Conservation (phyloP, 2,888 invertebrate species). For the Horisme vitalbata region DNA sequence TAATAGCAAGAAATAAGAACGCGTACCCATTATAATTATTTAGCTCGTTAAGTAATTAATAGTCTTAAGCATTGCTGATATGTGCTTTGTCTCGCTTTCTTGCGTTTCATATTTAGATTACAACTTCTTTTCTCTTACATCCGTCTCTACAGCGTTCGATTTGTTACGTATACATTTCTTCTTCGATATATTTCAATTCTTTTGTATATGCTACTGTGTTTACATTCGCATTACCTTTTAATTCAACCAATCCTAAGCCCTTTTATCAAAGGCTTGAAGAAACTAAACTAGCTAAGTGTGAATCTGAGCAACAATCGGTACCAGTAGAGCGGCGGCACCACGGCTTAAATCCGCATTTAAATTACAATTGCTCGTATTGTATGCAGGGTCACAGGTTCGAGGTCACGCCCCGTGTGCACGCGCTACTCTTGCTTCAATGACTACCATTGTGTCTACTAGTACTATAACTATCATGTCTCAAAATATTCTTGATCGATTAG, state of each 20-base stretch:
- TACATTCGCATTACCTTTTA: constrained; percentile 6
- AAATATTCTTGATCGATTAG: constrained; percentile 1
- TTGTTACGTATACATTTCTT: constrained; percentile 6
- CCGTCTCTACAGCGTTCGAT: background rate
- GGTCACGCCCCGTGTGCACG: constrained; percentile 60
- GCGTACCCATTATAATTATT: constrained; percentile 38
- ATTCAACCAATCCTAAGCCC: background rate
- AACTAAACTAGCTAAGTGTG: constrained; percentile 10
- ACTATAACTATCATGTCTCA: constrained; percentile 1
- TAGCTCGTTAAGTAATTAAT: constrained; percentile 48
- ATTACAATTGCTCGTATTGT: constrained; percentile 74
- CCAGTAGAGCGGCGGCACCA: constrained; percentile 55
- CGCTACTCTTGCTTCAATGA: constrained; percentile 49
- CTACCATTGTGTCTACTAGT: constrained; percentile 38
- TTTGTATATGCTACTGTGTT: background rate
- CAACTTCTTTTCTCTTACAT: constrained; percentile 24
- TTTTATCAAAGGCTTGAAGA: constrained; percentile 12
- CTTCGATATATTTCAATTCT: background rate
- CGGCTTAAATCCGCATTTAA: constrained; percentile 65
- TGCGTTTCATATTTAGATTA: constrained; percentile 46
- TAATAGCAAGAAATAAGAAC: constrained; percentile 39
- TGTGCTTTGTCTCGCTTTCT: constrained; percentile 64
- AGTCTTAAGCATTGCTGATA: constrained; percentile 44
- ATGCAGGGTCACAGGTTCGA: constrained; percentile 76
- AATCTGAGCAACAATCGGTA: constrained; percentile 52